phyloP scores from a whole-genome alignment of 2,113 vertebrate species.

The Antigone vipio region DNA sequence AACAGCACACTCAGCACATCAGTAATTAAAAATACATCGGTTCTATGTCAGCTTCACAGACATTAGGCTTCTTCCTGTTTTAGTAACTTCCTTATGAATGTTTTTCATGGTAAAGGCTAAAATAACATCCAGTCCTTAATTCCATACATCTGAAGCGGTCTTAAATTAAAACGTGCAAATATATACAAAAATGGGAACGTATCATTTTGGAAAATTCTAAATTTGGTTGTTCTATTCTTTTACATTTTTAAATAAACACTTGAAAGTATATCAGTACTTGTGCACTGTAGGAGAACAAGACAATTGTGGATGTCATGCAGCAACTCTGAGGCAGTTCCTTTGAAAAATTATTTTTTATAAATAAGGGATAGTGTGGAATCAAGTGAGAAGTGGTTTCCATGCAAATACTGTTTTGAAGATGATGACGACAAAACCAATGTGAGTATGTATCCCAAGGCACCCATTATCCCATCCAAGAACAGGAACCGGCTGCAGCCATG shows the following conservation, averaged over 20 bases:
- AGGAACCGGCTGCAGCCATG: not conserved
- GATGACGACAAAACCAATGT: not conserved
- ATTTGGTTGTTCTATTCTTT: not conserved
- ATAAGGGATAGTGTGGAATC: not conserved
- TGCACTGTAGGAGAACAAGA: not conserved
- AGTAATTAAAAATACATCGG: not conserved
- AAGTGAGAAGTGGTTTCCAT: not conserved
- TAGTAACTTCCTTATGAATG: not conserved
- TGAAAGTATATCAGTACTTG: not conserved
- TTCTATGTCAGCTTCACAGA: not conserved
- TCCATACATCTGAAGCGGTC: not conserved
- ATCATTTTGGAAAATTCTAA: not conserved
- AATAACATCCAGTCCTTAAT: not conserved
- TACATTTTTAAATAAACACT: not conserved
- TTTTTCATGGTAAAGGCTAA: not conserved
- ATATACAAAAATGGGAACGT: not conserved
- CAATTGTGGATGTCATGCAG: not conserved
- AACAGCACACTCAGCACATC: not conserved
- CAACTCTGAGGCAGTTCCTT: not conserved
- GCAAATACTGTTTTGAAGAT: not conserved
- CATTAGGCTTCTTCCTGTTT: not conserved
- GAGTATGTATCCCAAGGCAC: too few relatives aligned
- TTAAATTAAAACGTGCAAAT: not conserved
- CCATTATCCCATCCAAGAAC: rapidly evolving
- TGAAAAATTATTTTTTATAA: not conserved